Conservation (phyloP, 2,888 invertebrate species). For the Crepidodera aurea region DNA sequence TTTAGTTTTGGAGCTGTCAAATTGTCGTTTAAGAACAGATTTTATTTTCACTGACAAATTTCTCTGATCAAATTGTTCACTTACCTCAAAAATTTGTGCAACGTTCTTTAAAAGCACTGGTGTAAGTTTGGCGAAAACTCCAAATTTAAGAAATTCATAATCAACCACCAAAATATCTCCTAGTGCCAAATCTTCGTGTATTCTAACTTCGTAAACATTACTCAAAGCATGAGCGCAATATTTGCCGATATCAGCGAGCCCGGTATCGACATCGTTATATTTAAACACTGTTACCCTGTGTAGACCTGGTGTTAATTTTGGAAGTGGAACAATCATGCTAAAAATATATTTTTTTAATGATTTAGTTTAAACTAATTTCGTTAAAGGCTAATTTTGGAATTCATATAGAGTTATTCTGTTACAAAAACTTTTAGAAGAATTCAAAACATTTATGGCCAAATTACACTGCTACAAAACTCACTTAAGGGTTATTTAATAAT, state of each 20-base stretch:
- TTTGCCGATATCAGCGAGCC: conserved; percentile 1
- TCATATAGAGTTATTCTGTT: no score
- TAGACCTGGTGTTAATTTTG: conserved; percentile 29
- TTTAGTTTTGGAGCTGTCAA: no score
- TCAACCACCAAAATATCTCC: conserved; percentile 33
- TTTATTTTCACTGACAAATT: no score
- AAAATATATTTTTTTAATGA: no score
- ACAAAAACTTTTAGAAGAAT: no score
- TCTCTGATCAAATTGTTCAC: no score
- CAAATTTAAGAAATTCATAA: conserved; percentile 19
- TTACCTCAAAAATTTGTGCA: conserved; percentile 35
- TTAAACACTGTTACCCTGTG: conserved; percentile 21
- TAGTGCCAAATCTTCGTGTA: conserved; percentile 32
- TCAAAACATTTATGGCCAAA: no score
- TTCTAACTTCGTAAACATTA: conserved; percentile 33
- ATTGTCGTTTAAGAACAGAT: no score
- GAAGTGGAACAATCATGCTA: conserved; percentile 28
- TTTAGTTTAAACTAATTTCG: no score
- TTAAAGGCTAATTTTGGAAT: no score
- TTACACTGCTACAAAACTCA: no score
- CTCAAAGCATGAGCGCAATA: conserved; percentile 4
- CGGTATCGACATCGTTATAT: not conserved
- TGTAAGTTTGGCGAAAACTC: conserved; percentile 27
- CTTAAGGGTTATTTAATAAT: no score
- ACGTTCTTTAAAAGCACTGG: conserved; percentile 33